Percentiles rank a stretch among this genome's conserved stretches.
Conservation (phyloP, 2,797 vertebrate genomes). For the Loris lydekkerianus region DNA sequence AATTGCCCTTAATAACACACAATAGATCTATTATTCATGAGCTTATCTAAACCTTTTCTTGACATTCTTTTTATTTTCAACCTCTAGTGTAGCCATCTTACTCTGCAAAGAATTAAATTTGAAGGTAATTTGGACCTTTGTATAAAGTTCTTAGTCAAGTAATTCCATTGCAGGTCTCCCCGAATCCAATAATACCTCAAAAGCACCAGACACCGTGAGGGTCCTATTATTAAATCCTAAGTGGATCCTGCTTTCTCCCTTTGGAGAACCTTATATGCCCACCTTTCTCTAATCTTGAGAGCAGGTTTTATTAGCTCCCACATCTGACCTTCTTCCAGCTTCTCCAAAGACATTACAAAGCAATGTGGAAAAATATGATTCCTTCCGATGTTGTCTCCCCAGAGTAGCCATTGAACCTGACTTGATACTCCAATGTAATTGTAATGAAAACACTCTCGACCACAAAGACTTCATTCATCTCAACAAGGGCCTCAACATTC, state of each 20-base stretch:
- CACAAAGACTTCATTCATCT: conserved; percentile 21
- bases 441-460: conserved; percentile 84
- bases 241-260: background rate
- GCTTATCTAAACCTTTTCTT: conserved; percentile 36
- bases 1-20: background rate
- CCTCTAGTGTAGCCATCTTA: background rate
- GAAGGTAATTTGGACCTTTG: background rate
- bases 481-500: conserved; percentile 36
- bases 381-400: conserved; percentile 87
- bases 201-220: background rate
- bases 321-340: background rate
- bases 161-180: background rate
- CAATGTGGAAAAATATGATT: conserved; percentile 6
- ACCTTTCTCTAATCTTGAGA: background rate
- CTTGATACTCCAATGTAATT: conserved; percentile 90
- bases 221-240: background rate
- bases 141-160: background rate
- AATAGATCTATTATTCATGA: conserved; percentile 1
- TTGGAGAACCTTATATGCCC: background rate
- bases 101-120: conserved; percentile 12
- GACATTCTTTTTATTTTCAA: conserved; percentile 14
- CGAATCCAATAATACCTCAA: background rate
- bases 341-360: background rate
- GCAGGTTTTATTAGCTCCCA: background rate
- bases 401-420: conserved; percentile 85